These are phyloP conservation scores for Mesopsocus fuscifrons DNA, from an alignment of 2,888 invertebrate genomes.

Conservation along the genomic window DNA sequence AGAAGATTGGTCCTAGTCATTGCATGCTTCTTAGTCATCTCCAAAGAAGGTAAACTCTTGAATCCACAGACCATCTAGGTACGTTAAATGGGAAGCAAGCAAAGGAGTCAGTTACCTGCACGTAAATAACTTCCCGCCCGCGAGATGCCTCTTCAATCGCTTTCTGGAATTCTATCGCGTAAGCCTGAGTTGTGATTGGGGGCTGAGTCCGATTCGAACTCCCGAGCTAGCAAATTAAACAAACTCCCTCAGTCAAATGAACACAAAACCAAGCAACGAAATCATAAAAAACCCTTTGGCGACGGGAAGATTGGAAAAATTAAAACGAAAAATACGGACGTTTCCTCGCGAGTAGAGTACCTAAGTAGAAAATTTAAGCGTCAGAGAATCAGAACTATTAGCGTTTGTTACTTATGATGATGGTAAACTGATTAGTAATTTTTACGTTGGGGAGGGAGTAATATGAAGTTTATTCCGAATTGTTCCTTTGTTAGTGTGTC, in stretches of 20 bases:
- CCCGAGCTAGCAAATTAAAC: constrained; percentile 22
- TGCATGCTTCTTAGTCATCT: too few relatives aligned
- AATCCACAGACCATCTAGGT: not conserved
- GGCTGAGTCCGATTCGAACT: constrained; percentile 27
- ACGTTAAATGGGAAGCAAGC: not conserved
- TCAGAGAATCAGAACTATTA: too few relatives aligned
- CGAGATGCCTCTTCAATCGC: constrained; percentile 34
- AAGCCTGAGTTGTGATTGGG: constrained; percentile 32
- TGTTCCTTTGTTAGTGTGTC: too few relatives aligned
- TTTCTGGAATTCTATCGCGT: constrained; percentile 33
- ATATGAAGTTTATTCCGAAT: too few relatives aligned
- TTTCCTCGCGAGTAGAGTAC: too few relatives aligned
- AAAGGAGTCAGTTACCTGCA: constrained; percentile 26
- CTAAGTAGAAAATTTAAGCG: too few relatives aligned
- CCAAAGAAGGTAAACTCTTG: not conserved
- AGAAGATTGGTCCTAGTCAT: too few relatives aligned
- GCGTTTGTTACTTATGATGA: too few relatives aligned
- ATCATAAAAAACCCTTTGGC: not conserved
- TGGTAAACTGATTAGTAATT: too few relatives aligned
- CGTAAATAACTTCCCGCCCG: constrained; percentile 36
- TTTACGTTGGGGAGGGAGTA: too few relatives aligned
- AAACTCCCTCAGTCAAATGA: constrained; percentile 1
- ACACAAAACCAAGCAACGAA: not conserved
- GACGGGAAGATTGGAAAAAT: not conserved
- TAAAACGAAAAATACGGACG: constrained; percentile 6